These are phyloP conservation scores for Calonectris borealis DNA, from an alignment of 2,113 vertebrate genomes.

Conservation along the genomic window DNA sequence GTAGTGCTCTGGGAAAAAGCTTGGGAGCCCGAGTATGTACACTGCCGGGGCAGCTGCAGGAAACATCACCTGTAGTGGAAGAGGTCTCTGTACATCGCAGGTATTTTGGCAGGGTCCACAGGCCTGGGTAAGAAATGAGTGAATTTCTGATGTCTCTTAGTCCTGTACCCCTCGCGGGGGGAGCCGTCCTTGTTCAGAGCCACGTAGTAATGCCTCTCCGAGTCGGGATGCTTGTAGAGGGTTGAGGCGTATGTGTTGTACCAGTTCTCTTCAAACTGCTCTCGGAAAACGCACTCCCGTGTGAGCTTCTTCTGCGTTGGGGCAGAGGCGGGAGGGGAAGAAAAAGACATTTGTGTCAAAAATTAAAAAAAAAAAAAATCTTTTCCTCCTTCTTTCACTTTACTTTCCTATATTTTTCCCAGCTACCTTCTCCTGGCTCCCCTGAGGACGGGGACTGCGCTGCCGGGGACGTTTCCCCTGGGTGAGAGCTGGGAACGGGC, in stretches of 20 bases:
- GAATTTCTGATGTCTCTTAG: slow-evolving; percentile 98
- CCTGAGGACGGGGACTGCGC: neutral
- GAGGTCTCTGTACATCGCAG: slow-evolving; percentile 89
- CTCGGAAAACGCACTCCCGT: slow-evolving; percentile 94
- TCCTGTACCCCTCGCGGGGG: slow-evolving; percentile 93
- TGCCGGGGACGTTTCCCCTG: neutral
- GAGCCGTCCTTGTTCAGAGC: slow-evolving; percentile 98
- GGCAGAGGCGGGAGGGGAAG: neutral
- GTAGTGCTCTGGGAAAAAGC: slow-evolving; percentile 65
- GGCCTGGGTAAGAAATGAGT: slow-evolving; percentile 95
- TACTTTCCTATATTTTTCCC: neutral
- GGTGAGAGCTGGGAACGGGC: neutral
- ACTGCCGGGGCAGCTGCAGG: neutral
- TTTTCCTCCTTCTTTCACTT: neutral
- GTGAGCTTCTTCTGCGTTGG: slow-evolving; percentile 91
- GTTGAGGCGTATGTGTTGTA: slow-evolving; percentile 99
- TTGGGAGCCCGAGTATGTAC: slow-evolving; percentile 60
- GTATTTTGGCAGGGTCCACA: slow-evolving; percentile 93
- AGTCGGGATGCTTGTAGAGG: slow-evolving; percentile 92
- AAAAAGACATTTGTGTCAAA: neutral
- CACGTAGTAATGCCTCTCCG: slow-evolving; percentile 93
- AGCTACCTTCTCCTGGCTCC: neutral
- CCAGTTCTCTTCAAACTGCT: slow-evolving; percentile 99
- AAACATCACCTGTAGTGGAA: slow-evolving; percentile 94
- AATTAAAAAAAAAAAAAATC: rapidly evolving